Evolutionary conservation across 2,888 invertebrate genomes (phyloP).

Genomic region (Rotaria macrura): DNA sequence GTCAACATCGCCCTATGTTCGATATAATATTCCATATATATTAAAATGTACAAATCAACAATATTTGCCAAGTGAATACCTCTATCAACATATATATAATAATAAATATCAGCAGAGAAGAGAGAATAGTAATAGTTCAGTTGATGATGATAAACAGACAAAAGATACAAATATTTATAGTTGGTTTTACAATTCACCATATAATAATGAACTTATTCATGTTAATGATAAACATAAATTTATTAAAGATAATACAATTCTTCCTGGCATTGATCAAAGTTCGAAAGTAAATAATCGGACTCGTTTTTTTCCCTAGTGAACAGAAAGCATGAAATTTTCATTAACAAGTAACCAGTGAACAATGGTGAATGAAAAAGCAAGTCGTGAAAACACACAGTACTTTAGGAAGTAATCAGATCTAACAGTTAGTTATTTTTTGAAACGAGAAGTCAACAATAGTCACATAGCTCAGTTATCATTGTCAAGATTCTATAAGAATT

Average conservation of each 20-base stretch:
- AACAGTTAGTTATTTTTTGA: too few relatives aligned
- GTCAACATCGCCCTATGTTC: conserved; percentile 29
- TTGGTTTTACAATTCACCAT: neutral
- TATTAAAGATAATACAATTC: neutral
- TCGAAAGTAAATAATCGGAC: neutral
- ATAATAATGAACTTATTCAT: neutral
- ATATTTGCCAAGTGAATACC: neutral
- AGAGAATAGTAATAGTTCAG: neutral
- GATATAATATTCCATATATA: conserved; percentile 23
- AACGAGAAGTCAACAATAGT: too few relatives aligned
- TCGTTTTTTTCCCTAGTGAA: too few relatives aligned
- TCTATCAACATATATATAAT: neutral
- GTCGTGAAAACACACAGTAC: too few relatives aligned
- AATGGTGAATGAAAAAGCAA: too few relatives aligned
- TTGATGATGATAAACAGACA: neutral
- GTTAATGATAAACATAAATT: neutral
- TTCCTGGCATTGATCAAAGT: neutral
- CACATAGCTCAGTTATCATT: too few relatives aligned
- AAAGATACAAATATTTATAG: neutral
- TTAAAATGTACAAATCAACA: neutral
- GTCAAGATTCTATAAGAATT: too few relatives aligned
- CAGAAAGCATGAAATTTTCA: too few relatives aligned
- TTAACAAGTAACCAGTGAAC: too few relatives aligned
- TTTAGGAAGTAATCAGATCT: too few relatives aligned
- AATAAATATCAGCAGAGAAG: neutral